Base-by-base conservation (phyloP, 2,888 invertebrate species). In the Meteorus cinctellus region DNA sequence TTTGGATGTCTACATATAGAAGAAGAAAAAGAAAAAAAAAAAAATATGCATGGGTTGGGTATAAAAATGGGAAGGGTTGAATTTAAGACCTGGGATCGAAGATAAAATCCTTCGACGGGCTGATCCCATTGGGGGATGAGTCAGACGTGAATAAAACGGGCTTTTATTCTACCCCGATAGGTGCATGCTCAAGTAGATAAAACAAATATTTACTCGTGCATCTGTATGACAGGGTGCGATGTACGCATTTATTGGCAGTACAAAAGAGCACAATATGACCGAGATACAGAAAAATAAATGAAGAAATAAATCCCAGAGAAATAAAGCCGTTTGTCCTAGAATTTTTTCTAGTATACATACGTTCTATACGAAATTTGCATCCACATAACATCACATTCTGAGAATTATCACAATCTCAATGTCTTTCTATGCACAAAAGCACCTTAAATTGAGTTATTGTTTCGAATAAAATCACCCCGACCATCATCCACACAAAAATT, bases 181-280 rank as follows among this genome's bases (percentile, higher is more conserved):
- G 14, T 72, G 19, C 65, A 65, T 65, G 34, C 41, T 51, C 51
- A 36, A 34, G 65, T 72, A 65, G 31, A 31, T 65, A 72, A 72
- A 19, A 55, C 65, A 65, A 66, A 73, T 67, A 73, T 73, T 73
- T 73, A 73, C 73, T 19, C n/a, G 59, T 36, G 36, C 24, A 41
- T 55, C 59, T 48, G 41, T 31, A 24, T 65, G 41, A 41, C 19
- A 65, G 65, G 65, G 41, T 63, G 34, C 34, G 34, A 41, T 65
- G n/a, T n/a, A 65, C 41, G 65, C 12, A 36, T 65, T 19, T 19
- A 65, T 34, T 41, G 16, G 16, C 2, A 36, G n/a, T 16, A 65
- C 5, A 65, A 29, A 65, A 12, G 12, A 8, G 1, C 55, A 19
- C 41, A 14, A 41, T 27, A n/a, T 8, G 8, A 41, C 1, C 14